Conservation (phyloP, 2,113 vertebrate species). For the Uria aalge region DNA sequence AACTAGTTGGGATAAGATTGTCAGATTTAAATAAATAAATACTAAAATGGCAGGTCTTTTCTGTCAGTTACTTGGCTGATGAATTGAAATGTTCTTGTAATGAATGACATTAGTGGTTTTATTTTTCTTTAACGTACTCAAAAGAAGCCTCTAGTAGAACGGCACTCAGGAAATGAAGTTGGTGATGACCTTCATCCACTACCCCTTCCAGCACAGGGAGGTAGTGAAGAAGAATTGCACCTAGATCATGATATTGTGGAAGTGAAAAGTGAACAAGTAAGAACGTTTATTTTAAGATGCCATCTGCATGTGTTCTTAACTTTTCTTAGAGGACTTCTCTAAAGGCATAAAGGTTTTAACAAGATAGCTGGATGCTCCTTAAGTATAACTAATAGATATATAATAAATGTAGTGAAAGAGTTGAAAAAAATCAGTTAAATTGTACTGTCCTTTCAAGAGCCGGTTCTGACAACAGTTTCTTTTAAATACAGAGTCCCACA, state of each 20-base stretch:
- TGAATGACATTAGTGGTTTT: not conserved
- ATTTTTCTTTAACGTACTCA: not conserved
- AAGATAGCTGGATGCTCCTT: not conserved
- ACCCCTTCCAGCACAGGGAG: not conserved
- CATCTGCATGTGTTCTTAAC: not conserved
- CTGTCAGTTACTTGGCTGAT: not conserved
- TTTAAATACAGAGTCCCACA: not conserved
- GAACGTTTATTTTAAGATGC: not conserved
- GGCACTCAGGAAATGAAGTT: conserved; percentile 65
- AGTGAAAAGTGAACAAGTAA: conserved; percentile 63
- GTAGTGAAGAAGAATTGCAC: not conserved
- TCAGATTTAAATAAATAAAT: not conserved
- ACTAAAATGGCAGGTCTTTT: not conserved
- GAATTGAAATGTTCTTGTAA: not conserved
- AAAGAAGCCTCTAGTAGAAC: conserved; percentile 75
- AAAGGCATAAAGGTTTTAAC: not conserved
- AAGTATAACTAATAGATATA: not conserved
- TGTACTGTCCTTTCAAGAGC: not conserved
- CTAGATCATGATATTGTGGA: conserved; percentile 9
- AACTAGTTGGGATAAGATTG: not conserved
- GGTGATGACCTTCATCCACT: not conserved
- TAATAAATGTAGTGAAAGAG: not conserved
- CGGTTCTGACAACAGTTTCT: not conserved
- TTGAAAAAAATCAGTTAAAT: not conserved
- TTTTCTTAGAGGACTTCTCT: not conserved